Evolutionary conservation across 2,113 vertebrate genomes (phyloP).

Genomic region (Malurus melanocephalus): DNA sequence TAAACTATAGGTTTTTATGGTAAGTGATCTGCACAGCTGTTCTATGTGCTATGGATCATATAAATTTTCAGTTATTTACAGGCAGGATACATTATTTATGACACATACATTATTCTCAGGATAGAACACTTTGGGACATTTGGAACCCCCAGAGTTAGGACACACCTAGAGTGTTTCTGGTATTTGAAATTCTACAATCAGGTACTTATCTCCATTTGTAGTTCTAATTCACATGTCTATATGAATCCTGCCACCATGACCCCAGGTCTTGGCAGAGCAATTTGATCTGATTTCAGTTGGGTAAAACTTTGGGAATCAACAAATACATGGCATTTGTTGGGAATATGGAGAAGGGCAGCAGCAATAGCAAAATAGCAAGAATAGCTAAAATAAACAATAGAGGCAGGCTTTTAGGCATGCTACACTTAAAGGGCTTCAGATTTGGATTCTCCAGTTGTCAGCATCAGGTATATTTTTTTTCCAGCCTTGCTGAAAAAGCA

Average conservation of each 20-base stretch:
- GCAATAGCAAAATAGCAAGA: background rate
- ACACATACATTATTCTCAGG: background rate
- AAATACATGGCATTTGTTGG: background rate
- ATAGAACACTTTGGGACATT: background rate
- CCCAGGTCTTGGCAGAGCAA: background rate
- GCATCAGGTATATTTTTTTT: background rate
- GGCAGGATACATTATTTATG: background rate
- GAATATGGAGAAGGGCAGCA: background rate
- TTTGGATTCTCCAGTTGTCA: background rate
- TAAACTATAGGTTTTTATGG: background rate
- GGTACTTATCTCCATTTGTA: background rate
- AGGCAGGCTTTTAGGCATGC: background rate
- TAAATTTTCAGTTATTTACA: background rate
- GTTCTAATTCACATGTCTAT: background rate
- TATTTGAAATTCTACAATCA: background rate
- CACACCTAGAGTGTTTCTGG: background rate
- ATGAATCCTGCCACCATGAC: background rate
- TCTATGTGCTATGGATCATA: background rate
- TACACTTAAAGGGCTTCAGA: background rate
- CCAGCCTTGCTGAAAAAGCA: background rate
- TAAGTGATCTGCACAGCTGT: background rate
- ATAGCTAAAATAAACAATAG: background rate
- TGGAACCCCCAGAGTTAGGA: background rate
- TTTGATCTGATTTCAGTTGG: background rate
- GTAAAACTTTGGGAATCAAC: background rate